Conservation (phyloP, 1,140 invertebrate species). For the Rhyzopertha dominica region DNA sequence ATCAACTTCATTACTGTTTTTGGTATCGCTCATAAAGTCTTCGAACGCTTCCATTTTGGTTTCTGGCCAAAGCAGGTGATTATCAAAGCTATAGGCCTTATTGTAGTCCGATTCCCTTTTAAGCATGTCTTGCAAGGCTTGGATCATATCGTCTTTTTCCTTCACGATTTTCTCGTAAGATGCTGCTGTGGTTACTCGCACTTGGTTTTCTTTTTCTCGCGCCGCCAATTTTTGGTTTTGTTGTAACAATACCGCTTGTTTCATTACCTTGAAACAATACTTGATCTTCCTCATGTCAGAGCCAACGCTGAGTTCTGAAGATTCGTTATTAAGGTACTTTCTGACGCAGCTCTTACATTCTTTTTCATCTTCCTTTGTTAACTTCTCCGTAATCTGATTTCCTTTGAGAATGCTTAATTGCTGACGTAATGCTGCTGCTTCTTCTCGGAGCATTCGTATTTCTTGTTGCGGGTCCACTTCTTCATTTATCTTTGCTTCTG, state of each 20-base stretch:
- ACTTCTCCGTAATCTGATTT: conserved; percentile 10
- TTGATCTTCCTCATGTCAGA: conserved; percentile 13
- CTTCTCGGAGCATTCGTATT: conserved; percentile 48
- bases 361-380: conserved; percentile 27
- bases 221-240: conserved; percentile 1
- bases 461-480: conserved; percentile 51
- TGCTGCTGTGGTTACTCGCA: not conserved
- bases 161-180: conserved; percentile 15
- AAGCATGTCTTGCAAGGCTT: no score
- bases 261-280: conserved; percentile 19
- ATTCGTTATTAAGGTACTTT: conserved; percentile 24
- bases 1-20: conserved; percentile 5
- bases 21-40: not conserved
- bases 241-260: conserved; percentile 9
- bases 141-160: no score
- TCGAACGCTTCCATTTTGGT: conserved; percentile 2
- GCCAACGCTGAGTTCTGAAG: no score
- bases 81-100: no score
- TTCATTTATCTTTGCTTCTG: conserved; percentile 54
- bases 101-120: conserved; percentile 11
- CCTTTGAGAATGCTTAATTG: conserved; percentile 25
- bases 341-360: conserved; percentile 19
- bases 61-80: no score
- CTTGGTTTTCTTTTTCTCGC: conserved; percentile 6
- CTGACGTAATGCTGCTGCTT: conserved; percentile 43